Evolutionary conservation across 2,797 vertebrate species (phyloP).

Genomic region (Decapterus maruadsi): DNA sequence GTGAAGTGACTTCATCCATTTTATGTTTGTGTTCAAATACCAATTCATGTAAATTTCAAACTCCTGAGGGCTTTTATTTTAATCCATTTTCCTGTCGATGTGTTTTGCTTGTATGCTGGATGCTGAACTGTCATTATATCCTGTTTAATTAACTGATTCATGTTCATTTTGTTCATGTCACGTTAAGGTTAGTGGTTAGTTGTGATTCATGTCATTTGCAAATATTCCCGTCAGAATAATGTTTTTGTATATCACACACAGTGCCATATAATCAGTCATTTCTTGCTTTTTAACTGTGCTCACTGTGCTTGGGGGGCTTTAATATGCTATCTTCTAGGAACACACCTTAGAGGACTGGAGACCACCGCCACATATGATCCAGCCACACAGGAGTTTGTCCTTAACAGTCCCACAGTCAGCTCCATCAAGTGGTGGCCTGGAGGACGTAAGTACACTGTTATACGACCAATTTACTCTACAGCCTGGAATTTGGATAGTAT

Average conservation of each 20-base stretch:
- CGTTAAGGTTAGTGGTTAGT: not conserved
- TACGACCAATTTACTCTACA: not conserved
- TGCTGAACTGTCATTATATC: not conserved
- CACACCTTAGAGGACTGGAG: conserved; percentile 95
- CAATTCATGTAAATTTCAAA: not conserved
- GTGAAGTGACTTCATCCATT: conserved; percentile 14
- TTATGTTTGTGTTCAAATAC: not conserved
- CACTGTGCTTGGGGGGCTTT: conserved; percentile 25
- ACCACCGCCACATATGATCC: conserved; percentile 97
- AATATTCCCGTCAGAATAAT: not conserved
- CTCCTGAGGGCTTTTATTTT: conserved; percentile 15
- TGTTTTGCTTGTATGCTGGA: not conserved
- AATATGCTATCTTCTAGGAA: conserved; percentile 83
- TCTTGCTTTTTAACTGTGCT: not conserved
- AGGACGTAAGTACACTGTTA: conserved; percentile 89
- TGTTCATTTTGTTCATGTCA: not conserved
- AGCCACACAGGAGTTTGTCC: conserved; percentile 94
- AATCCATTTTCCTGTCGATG: not conserved
- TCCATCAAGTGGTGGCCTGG: conserved; percentile 99
- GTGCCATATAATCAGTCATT: not conserved
- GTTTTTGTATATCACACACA: not conserved
- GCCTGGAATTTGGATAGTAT: not conserved
- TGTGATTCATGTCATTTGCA: not conserved
- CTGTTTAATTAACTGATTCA: not conserved
- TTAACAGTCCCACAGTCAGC: conserved; percentile 96